These are phyloP conservation scores for Deilephila porcellus DNA, from an alignment of 2,888 invertebrate genomes.

Conservation along the genomic window DNA sequence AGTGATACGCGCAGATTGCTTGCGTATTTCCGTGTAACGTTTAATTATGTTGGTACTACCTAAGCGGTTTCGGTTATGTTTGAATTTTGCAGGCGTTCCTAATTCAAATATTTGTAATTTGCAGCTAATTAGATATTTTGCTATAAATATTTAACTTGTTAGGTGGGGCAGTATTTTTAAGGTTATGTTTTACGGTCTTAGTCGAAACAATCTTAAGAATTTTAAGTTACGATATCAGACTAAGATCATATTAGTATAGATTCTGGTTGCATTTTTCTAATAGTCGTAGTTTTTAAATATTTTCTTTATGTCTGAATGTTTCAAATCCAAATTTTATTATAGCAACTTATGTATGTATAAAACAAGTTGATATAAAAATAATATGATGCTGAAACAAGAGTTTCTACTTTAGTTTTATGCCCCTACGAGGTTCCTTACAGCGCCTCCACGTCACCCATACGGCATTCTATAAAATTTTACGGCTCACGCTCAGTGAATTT, in stretches of 20 bases:
- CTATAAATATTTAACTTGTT: background rate
- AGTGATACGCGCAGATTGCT: conserved; percentile 43
- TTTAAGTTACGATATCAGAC: too few relatives aligned
- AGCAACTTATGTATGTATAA: background rate
- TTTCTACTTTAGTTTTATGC: background rate
- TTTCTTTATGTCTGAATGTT: too few relatives aligned
- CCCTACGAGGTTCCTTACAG: background rate
- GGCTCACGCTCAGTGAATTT: conserved; percentile 17
- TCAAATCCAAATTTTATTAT: background rate
- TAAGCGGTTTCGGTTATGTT: conserved; percentile 18
- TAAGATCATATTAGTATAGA: too few relatives aligned
- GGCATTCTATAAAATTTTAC: conserved; percentile 5
- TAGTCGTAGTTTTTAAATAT: background rate
- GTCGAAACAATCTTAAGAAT: too few relatives aligned
- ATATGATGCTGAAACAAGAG: background rate
- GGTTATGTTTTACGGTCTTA: too few relatives aligned
- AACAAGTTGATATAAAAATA: background rate
- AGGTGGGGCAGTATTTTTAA: too few relatives aligned
- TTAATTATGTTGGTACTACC: conserved; percentile 18
- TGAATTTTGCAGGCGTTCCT: conserved; percentile 1
- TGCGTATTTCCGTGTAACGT: conserved; percentile 24
- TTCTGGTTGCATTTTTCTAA: too few relatives aligned
- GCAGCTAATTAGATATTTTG: background rate
- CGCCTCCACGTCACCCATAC: background rate
- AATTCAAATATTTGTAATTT: background rate